phyloP scores from a whole-genome alignment of 2,113 vertebrate genomes.

The Heterotilapia buettikoferi region DNA sequence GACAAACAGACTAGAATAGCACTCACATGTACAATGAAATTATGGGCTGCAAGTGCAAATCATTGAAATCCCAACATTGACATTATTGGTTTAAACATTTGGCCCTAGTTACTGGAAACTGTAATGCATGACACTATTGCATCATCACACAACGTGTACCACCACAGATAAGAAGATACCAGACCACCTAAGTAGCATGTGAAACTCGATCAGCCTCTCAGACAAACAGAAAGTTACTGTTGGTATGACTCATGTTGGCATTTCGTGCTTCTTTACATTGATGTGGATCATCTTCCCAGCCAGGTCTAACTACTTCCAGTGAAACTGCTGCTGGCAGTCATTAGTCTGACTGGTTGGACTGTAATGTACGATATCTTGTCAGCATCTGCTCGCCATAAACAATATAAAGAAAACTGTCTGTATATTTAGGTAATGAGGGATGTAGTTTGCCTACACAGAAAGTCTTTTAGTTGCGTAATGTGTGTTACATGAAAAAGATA shows the following conservation, averaged over 20 bases:
- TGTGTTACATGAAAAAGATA: not conserved
- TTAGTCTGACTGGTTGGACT: not conserved
- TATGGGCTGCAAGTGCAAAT: not conserved
- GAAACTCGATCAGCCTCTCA: not conserved
- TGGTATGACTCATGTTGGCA: not conserved
- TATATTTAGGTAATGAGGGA: not conserved
- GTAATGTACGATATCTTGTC: fast-evolving
- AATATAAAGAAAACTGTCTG: not conserved
- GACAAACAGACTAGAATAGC: not conserved
- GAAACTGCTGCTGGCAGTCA: not conserved
- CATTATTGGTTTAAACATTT: not conserved
- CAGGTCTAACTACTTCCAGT: not conserved
- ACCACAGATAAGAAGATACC: not conserved
- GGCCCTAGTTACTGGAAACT: not conserved
- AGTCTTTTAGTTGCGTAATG: not conserved
- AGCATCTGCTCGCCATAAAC: not conserved
- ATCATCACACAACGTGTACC: not conserved
- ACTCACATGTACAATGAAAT: not conserved
- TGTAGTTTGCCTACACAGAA: not conserved
- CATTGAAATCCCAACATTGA: not conserved
- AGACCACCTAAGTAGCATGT: not conserved
- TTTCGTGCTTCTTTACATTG: not conserved
- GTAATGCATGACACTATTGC: not conserved
- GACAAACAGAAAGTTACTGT: not conserved
- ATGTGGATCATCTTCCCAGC: not conserved